A percentile compares a stretch with the other conserved stretches of the same genome.
These are phyloP conservation scores for Pseudomugil gertrudae DNA, from an alignment of 2,797 vertebrate genomes.

Conservation along the genomic window DNA sequence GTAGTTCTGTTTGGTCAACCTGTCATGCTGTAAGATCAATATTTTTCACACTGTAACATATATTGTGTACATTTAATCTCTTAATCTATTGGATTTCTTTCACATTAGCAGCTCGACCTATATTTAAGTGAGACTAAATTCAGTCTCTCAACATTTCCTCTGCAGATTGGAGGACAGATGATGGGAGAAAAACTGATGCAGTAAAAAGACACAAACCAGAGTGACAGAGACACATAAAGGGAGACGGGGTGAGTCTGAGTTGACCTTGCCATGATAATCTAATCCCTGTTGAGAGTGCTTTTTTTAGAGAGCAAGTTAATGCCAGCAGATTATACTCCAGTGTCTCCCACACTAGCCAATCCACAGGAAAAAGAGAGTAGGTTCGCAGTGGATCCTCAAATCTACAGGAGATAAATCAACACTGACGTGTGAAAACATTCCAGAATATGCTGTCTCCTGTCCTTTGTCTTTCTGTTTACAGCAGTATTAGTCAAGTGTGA, in stretches of 20 bases:
- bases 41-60: background rate
- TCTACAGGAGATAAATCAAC: constrained; percentile 26
- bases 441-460: constrained; percentile 7
- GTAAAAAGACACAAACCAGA: constrained; percentile 56
- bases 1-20: background rate
- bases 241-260: constrained; percentile 75
- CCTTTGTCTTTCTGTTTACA: constrained; percentile 22
- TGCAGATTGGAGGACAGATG: constrained; percentile 1
- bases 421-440: constrained; percentile 11
- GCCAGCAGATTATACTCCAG: constrained; percentile 84
- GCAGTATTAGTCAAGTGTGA: background rate
- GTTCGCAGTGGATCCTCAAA: constrained; percentile 40
- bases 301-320: constrained; percentile 89
- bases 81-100: constrained; percentile 26
- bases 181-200: constrained; percentile 25
- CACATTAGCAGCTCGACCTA: background rate
- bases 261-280: constrained; percentile 87
- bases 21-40: background rate
- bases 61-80: constrained; percentile 30
- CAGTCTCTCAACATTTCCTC: background rate
- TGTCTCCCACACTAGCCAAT: constrained; percentile 81
- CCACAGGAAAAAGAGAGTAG: constrained; percentile 67
- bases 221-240: constrained; percentile 67
- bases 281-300: constrained; percentile 87
- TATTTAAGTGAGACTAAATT: background rate